These are phyloP conservation scores for Babylonia areolata DNA, from an alignment of 1,140 invertebrate species.

Conservation along the genomic window DNA sequence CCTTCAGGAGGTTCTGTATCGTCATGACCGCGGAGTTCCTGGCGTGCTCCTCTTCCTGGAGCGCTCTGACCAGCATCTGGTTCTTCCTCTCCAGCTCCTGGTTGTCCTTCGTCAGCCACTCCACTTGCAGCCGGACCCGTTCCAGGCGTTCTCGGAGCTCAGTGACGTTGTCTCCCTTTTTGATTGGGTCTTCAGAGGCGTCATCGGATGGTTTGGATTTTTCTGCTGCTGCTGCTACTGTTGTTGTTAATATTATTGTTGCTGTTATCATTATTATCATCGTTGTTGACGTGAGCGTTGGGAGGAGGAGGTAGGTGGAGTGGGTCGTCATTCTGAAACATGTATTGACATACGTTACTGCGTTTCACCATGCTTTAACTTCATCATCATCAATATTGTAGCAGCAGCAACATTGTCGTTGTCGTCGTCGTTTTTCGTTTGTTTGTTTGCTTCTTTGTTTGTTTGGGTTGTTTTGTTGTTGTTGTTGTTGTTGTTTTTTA, in stretches of 20 bases:
- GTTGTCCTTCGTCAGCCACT: background rate
- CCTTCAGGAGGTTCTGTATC: background rate
- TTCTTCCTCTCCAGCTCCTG: background rate
- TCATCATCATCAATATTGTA: too few relatives aligned
- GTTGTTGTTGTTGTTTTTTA: too few relatives aligned
- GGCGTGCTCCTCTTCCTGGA: background rate
- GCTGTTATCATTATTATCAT: background rate
- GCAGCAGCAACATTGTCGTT: too few relatives aligned
- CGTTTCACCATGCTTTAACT: too few relatives aligned
- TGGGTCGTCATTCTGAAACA: background rate
- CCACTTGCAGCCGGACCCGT: background rate
- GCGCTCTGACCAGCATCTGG: background rate
- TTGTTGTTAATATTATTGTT: background rate
- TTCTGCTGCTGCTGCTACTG: background rate
- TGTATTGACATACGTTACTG: too few relatives aligned
- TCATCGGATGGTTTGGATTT: background rate
- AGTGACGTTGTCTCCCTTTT: background rate
- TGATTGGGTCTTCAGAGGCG: background rate
- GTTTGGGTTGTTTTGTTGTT: too few relatives aligned
- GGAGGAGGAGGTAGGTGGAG: background rate
- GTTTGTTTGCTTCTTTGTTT: too few relatives aligned
- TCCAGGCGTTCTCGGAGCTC: background rate
- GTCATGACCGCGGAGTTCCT: background rate
- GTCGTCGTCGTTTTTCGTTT: too few relatives aligned
- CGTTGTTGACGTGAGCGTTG: background rate